phyloP scores from a whole-genome alignment of 2,113 vertebrate species.

The Ammodytes marinus region DNA sequence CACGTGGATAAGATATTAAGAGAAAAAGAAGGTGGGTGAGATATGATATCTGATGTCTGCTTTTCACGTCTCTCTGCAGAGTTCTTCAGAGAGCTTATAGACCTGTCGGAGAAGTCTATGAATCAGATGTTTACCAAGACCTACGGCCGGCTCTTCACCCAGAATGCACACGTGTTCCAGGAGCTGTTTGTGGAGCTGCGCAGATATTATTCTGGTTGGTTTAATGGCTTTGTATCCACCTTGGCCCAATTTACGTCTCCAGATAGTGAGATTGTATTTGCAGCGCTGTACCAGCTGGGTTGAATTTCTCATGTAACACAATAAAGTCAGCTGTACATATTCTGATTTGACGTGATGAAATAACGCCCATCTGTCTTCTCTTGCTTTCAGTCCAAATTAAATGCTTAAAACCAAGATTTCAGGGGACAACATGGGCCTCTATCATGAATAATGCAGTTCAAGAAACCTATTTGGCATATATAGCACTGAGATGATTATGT shows the following conservation, averaged over 20 bases:
- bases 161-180: conserved; percentile 88
- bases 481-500: conserved; percentile 1
- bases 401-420: background rate
- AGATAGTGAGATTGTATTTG: background rate
- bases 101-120: conserved; percentile 89
- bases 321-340: background rate
- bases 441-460: conserved; percentile 4
- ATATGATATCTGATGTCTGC: conserved; percentile 31
- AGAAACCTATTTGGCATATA: background rate
- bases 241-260: background rate
- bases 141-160: conserved; percentile 89
- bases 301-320: conserved; percentile 7
- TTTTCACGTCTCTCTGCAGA: conserved; percentile 79
- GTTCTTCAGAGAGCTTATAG: conserved; percentile 91
- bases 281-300: background rate
- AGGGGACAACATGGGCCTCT: background rate
- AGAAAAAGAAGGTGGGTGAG: conserved; percentile 35
- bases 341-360: too few species aligned
- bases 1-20: conserved; percentile 23
- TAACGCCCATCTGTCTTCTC: background rate
- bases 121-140: conserved; percentile 92
- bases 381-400: background rate
- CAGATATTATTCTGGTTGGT: conserved; percentile 88
- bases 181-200: conserved; percentile 88
- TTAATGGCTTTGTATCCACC: conserved; percentile 5